A percentile compares a stretch with the other conserved stretches of the same genome.
phyloP scores from a whole-genome alignment of 2,797 vertebrate species.

The Caiman crocodilus region DNA sequence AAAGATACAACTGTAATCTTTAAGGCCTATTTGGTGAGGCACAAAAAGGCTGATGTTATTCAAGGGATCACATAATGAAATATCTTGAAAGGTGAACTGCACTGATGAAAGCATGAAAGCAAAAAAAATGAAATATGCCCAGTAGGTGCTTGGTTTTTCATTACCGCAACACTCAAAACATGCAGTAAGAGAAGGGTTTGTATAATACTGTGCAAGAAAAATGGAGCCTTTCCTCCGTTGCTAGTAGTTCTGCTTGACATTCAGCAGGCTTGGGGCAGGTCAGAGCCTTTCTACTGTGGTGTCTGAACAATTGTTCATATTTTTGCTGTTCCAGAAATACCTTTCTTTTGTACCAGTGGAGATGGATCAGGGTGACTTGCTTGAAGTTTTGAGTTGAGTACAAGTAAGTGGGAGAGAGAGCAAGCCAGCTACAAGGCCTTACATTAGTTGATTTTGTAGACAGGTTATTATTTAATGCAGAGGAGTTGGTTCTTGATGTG shows the following conservation, averaged over 20 bases:
- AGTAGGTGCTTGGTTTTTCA: neutral
- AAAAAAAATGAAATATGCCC: neutral
- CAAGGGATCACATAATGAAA: neutral
- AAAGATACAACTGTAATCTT: constrained; percentile 25
- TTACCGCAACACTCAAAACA: neutral
- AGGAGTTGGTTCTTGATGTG: neutral
- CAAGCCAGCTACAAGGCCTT: neutral
- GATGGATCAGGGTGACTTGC: neutral
- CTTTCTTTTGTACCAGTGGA: neutral
- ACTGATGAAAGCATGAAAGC: neutral
- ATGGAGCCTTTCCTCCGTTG: neutral
- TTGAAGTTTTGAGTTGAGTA: neutral
- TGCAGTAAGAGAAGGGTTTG: neutral
- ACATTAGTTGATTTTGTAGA: neutral
- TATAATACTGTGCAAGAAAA: neutral
- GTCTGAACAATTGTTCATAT: neutral
- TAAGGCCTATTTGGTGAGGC: neutral
- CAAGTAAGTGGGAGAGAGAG: neutral
- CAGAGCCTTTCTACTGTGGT: neutral
- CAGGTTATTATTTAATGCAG: neutral
- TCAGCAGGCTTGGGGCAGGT: fast-evolving
- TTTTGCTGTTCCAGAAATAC: neutral
- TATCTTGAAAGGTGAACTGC: constrained; percentile 4
- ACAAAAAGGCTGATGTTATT: neutral
- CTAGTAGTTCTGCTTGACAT: neutral